Evolutionary conservation across 2,797 vertebrate species (phyloP).

Genomic region (Gobionotothen gibberifrons): DNA sequence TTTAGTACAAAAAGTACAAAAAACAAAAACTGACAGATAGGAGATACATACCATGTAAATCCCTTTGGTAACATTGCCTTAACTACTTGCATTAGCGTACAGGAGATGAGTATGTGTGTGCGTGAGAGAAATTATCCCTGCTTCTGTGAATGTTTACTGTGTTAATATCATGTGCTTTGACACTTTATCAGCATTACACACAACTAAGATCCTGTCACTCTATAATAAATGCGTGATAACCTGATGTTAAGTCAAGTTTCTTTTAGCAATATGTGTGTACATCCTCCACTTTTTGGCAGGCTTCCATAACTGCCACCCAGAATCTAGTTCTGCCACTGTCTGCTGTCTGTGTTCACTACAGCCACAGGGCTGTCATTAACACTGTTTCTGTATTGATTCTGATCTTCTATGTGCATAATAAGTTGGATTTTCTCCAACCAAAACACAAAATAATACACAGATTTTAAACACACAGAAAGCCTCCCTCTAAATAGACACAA

Average conservation of each 20-base stretch:
- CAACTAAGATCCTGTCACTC: conserved; percentile 8
- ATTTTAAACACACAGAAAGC: neutral
- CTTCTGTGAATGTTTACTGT: conserved; percentile 28
- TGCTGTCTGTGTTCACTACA: conserved; percentile 35
- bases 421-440: neutral
- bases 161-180: conserved; percentile 15
- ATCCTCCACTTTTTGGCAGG: conserved; percentile 37
- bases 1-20: conserved; percentile 20
- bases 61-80: conserved; percentile 18
- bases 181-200: neutral
- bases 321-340: conserved; percentile 67
- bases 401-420: conserved; percentile 28
- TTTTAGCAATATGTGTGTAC: conserved; percentile 35
- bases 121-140: conserved; percentile 1
- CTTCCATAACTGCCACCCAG: conserved; percentile 48
- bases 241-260: conserved; percentile 8
- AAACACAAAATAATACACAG: conserved; percentile 32
- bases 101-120: conserved; percentile 8
- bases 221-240: neutral
- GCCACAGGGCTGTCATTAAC: conserved; percentile 43
- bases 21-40: conserved; percentile 30
- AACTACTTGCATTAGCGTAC: conserved; percentile 21
- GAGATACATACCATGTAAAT: conserved; percentile 33
- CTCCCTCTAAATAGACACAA: neutral
- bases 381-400: neutral